Percentiles rank a stretch among this genome's conserved stretches.
Evolutionary conservation across 1,140 invertebrate species (phyloP).

Genomic region (Palaemon carinicauda): DNA sequence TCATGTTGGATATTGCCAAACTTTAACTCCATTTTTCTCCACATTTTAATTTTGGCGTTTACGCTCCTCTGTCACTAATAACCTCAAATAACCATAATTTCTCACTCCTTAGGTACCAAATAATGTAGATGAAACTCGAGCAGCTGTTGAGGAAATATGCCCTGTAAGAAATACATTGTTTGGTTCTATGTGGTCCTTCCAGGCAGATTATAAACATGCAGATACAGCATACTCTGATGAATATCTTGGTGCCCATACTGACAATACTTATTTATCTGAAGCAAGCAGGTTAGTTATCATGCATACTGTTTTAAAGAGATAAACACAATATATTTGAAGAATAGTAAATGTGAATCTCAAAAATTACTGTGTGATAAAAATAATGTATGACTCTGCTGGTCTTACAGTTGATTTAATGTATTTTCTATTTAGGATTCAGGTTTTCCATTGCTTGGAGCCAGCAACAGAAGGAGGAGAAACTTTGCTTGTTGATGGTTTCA

Average conservation of each 20-base stretch:
- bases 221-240: conserved; percentile 36
- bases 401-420: not conserved
- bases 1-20: too few relatives aligned
- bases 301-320: too few relatives aligned
- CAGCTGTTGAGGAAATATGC: conserved; percentile 37
- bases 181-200: conserved; percentile 25
- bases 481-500: conserved; percentile 51
- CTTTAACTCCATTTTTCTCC: too few relatives aligned
- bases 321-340: too few relatives aligned
- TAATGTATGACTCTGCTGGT: not conserved
- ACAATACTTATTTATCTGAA: conserved; percentile 37
- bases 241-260: conserved; percentile 35
- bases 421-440: conserved; percentile 22
- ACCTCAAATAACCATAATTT: too few relatives aligned
- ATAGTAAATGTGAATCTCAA: not conserved
- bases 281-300: conserved; percentile 18
- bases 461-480: conserved; percentile 37
- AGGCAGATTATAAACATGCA: not conserved
- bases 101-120: conserved; percentile 13
- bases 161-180: conserved; percentile 20
- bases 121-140: conserved; percentile 7
- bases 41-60: too few relatives aligned
- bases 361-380: not conserved
- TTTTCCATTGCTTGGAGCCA: conserved; percentile 43
- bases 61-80: too few relatives aligned